These are phyloP conservation scores for Lissonota sp. DNA, from an alignment of 2,888 invertebrate genomes.

Conservation along the genomic window DNA sequence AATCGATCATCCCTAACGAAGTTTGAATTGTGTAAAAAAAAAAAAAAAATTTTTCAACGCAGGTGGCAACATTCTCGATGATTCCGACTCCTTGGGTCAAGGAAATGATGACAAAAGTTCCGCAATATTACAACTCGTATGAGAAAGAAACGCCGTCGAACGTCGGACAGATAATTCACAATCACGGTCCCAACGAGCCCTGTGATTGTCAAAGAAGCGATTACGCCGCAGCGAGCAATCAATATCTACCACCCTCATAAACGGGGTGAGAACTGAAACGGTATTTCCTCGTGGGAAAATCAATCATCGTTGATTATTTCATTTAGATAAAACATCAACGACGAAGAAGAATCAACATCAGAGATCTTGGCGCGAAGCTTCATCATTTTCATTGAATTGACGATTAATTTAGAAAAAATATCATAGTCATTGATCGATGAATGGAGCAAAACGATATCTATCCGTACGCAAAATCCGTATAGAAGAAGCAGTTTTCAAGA, in stretches of 20 bases:
- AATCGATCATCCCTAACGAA: too few species aligned
- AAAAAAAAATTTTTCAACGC: slow-evolving; percentile 13
- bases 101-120: slow-evolving; percentile 63
- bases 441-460: slow-evolving; percentile 1
- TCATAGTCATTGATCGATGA: slow-evolving; percentile 14
- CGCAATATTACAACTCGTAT: slow-evolving; percentile 9
- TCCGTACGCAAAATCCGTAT: neutral
- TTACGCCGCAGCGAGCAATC: slow-evolving; percentile 67
- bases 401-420: slow-evolving; percentile 5
- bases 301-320: slow-evolving; percentile 31
- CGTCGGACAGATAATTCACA: slow-evolving; percentile 29
- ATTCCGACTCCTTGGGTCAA: slow-evolving; percentile 77
- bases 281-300: slow-evolving; percentile 46
- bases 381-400: slow-evolving; percentile 24
- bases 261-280: slow-evolving; percentile 58
- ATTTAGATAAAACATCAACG: slow-evolving; percentile 17
- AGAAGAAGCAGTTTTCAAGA: neutral
- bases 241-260: slow-evolving; percentile 71
- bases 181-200: slow-evolving; percentile 63
- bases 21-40: too few species aligned
- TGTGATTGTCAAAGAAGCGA: slow-evolving; percentile 76
- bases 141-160: slow-evolving; percentile 24
- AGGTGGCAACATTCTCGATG: slow-evolving; percentile 79
- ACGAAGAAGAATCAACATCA: neutral
- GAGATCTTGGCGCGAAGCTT: slow-evolving; percentile 8